Conservation (phyloP, 2,797 vertebrate genomes). For the Gila robusta region DNA sequence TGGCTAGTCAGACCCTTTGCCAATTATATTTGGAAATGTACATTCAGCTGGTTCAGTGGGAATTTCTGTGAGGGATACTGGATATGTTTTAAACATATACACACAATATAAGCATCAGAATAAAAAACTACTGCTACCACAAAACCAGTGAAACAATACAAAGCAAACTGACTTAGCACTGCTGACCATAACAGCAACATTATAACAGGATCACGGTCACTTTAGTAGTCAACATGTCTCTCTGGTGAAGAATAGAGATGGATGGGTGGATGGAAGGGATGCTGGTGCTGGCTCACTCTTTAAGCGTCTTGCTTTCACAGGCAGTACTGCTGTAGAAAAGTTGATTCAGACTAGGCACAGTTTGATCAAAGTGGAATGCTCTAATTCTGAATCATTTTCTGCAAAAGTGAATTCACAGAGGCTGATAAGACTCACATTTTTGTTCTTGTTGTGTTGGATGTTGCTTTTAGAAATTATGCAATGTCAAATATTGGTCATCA, state of each 20-base stretch:
- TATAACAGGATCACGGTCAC: background rate
- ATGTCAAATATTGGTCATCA: background rate
- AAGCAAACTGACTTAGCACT: background rate
- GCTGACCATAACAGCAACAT: background rate
- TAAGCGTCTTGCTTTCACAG: constrained; percentile 69
- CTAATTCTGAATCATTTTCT: constrained; percentile 39
- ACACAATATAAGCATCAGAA: background rate
- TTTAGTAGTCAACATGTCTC: constrained; percentile 24
- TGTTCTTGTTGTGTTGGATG: background rate
- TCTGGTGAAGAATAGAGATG: constrained; percentile 16
- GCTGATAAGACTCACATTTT: constrained; percentile 37
- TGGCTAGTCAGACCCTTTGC: background rate
- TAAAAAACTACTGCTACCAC: background rate
- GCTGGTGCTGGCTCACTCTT: constrained; percentile 63
- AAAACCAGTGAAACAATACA: background rate
- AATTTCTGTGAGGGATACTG: background rate
- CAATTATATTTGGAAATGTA: background rate
- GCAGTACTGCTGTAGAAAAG: constrained; percentile 75
- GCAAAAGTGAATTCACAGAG: background rate
- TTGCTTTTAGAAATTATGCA: background rate
- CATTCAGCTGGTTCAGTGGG: background rate
- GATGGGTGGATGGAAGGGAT: constrained; percentile 15
- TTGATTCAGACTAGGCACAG: constrained; percentile 73
- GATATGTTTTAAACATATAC: background rate
- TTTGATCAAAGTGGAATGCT: constrained; percentile 69